A percentile compares a stretch with the other conserved stretches of the same genome.
Evolutionary conservation across 2,797 vertebrate genomes (phyloP).

Genomic region (Heterohyrax brucei): DNA sequence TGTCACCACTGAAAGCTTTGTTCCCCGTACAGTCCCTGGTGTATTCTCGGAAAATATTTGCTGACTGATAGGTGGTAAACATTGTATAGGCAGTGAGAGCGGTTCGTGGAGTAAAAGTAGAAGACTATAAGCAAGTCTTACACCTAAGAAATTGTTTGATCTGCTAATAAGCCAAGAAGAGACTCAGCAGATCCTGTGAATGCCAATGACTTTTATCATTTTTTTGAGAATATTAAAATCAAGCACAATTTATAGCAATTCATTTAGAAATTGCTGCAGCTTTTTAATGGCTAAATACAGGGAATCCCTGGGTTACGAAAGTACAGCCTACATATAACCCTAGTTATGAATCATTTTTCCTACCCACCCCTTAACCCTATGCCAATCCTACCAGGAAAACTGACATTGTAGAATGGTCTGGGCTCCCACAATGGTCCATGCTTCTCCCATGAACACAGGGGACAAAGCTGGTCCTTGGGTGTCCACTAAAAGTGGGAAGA

Average conservation of each 20-base stretch:
- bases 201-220: not conserved
- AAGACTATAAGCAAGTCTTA: constrained; percentile 36
- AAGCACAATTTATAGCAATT: constrained; percentile 13
- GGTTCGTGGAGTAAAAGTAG: not conserved
- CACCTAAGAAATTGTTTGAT: not conserved
- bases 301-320: no score
- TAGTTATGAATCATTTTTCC: no score
- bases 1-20: not conserved
- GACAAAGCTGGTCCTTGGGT: no score
- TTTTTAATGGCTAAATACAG: constrained; percentile 51
- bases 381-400: no score
- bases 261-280: not conserved
- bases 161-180: not conserved
- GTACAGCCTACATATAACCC: no score
- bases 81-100: not conserved
- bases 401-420: no score
- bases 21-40: not conserved
- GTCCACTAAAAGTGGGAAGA: no score
- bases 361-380: no score
- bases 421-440: no score
- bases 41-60: not conserved
- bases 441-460: no score
- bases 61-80: not conserved
- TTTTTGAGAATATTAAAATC: constrained; percentile 42
- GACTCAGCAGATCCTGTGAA: not conserved